Base-by-base conservation (phyloP, 2,797 vertebrate species). In the Sebastes baramenuke region DNA sequence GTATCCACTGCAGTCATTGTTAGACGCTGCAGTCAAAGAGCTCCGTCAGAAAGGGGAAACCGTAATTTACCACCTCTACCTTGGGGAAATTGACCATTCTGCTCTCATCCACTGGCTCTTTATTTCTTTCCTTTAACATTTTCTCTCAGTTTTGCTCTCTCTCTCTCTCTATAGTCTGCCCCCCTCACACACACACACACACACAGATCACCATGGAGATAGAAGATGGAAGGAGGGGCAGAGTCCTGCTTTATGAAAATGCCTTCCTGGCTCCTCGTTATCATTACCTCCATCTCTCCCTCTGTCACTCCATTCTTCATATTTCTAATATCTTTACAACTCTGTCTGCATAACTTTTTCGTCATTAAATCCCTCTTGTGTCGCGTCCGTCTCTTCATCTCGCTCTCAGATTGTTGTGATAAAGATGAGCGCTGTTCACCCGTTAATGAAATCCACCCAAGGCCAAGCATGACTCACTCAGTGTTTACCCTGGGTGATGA, bases 401-500 rank as follows among this genome's bases (percentile, higher is more conserved):
- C 30, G 18, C 36, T 77, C 52, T 72, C 64, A 80, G 73, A 82
- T 80, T 27, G 25, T 18, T 36, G 62, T 77, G 88, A 84, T 85
- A 84, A 87, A 85, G 68, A 91, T 79, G 87, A 82, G 77, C 4
- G 25, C 74, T 46, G 68, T 67, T 81, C 8, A 3, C 34, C 70
- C 18, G 20, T 88, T 91, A 91, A 90, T 91, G 77, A 93, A 89
- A 91, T 87, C 77, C 82, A 87, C 70, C 82, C 62, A 58, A 88
- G 87, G 88, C 85, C 81, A 76, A 80, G 34, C 4, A 32, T 92
- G 92, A 93, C 77, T 93, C 90, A 88, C 75, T 52, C 68, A 4
- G 59, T 82, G 83, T 89, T 88, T 88, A 82, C 77, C 72, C 77
- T 29, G 78, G 69, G 67, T 77, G 82, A 88, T 34, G 81, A 88